Base-by-base conservation (phyloP, 2,888 invertebrate species). In the Cordilura impudica region DNA sequence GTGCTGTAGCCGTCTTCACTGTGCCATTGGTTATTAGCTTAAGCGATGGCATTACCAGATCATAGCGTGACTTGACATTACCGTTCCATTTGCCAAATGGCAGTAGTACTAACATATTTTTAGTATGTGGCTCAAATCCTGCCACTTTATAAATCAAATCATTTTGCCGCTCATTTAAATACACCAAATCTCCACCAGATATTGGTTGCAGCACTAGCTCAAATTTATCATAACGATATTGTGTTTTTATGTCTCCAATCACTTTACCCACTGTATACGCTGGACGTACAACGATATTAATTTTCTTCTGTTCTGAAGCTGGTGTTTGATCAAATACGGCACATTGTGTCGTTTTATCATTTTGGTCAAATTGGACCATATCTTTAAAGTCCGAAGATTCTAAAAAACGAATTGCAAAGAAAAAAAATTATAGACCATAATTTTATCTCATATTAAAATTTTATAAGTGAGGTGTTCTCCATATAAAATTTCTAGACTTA, bases 271-370 rank as follows among this genome's bases (percentile, higher is more conserved):
- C 88, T 26, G 88, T 89, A 45, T 85, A 86, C 21, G 84, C 84
- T 23, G 87, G 84, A 14, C 89, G 87, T 6, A 89, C 89, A 23
- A 89, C 86, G 47, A 90, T 83, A 77, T 84, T 87, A 66, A 89
- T 87, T 84, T 87, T 90, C 81, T 87, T 89, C 66, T 88, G 87
- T 72, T 86, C 87, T 26, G 90, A 87, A 61, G 85, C 84, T 29
- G 89, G 89, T 69, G 88, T 88, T 82, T 87, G 89, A 81, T 90
- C 89, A 79, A 85, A 85, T 51, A 90, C 88, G 51, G 86, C 87
- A 82, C 89, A 89, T 78, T 88, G 86, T 76, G 87, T 85, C 76
- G 84, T 83, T 74, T 73, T 84, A 45, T 84, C 84, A n/a, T n/a
- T n/a, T 65, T 85, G 84, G 58, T 86, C 60, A 49, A 76, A 65